phyloP scores from a whole-genome alignment of 2,113 vertebrate genomes.

The Xerus inauris region DNA sequence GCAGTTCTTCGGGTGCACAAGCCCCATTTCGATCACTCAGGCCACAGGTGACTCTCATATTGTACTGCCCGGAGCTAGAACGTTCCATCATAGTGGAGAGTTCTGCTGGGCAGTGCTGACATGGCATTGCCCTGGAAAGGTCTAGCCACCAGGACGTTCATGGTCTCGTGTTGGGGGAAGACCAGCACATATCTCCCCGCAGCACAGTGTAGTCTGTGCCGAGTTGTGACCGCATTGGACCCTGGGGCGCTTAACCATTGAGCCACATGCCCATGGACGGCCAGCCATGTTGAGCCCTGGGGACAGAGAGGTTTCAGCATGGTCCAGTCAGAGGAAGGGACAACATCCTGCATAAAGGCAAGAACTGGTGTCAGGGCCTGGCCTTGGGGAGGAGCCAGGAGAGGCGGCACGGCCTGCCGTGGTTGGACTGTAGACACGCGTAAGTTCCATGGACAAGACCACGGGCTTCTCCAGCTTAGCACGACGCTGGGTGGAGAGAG shows the following conservation, averaged over 20 bases:
- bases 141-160: no score
- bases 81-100: rapidly evolving
- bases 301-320: background rate
- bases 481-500: background rate
- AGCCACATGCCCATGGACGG: no score
- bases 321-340: rapidly evolving
- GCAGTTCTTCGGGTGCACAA: rapidly evolving
- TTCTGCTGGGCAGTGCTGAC: rapidly evolving
- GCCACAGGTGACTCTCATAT: rapidly evolving
- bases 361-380: background rate
- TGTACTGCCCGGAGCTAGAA: rapidly evolving
- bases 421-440: rapidly evolving
- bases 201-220: background rate
- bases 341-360: background rate
- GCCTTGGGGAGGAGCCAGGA: background rate
- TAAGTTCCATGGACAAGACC: background rate
- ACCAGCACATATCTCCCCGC: rapidly evolving
- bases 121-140: background rate
- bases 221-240: no score
- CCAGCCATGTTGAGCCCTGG: background rate
- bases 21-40: rapidly evolving
- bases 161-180: rapidly evolving
- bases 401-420: background rate
- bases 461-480: background rate
- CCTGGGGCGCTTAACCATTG: no score